These are phyloP conservation scores for Aspidapion aeneum DNA, from an alignment of 2,888 invertebrate species.

Conservation along the genomic window DNA sequence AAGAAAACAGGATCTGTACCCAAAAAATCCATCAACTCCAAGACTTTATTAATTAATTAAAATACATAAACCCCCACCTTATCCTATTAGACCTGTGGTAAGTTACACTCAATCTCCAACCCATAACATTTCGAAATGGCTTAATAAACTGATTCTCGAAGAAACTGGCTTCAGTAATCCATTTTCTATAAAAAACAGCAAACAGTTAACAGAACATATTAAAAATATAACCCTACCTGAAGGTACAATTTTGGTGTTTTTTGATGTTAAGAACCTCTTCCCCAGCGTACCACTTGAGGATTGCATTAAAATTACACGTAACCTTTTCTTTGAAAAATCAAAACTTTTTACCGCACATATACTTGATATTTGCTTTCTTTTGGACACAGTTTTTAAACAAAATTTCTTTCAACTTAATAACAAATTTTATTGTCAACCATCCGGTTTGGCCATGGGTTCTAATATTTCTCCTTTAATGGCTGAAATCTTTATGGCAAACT, in stretches of 20 bases:
- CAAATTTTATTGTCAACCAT: not conserved
- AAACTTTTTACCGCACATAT: not conserved
- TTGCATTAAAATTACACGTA: no score
- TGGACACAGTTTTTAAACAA: no score
- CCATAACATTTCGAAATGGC: not conserved
- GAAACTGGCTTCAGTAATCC: not conserved
- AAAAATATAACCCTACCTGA: no score
- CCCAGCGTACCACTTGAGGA: no score
- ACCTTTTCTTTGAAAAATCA: not conserved
- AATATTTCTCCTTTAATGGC: not conserved
- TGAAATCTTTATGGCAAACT: not conserved
- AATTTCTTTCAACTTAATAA: not conserved
- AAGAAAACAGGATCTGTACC: no score
- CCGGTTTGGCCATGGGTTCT: not conserved
- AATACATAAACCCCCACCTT: not conserved
- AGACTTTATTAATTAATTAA: not conserved
- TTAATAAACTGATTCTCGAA: not conserved
- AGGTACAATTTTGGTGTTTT: no score
- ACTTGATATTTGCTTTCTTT: not conserved
- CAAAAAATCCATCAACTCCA: not conserved
- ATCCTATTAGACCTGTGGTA: not conserved
- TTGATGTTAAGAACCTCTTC: not conserved
- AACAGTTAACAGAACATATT: not conserved
- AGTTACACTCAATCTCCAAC: not conserved
- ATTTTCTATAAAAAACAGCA: not conserved